A percentile compares a stretch with the other conserved stretches of the same genome.
phyloP scores from a whole-genome alignment of 2,888 invertebrate species.

The Ctenicera cuprea region DNA sequence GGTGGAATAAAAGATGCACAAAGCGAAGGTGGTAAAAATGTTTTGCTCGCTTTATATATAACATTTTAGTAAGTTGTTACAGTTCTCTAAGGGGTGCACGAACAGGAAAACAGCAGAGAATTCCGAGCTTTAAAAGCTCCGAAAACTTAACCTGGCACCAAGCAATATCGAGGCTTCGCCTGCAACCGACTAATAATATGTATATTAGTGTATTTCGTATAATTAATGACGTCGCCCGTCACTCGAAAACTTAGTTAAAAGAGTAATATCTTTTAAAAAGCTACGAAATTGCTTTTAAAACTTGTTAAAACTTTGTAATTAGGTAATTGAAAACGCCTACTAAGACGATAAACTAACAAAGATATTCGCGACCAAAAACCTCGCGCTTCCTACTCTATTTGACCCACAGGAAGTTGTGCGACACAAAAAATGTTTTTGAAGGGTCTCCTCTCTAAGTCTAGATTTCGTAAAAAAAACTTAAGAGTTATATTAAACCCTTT shows the following conservation, averaged over 20 bases:
- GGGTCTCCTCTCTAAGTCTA: not conserved
- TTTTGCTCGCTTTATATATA: slow-evolving; percentile 18
- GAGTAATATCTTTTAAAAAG: slow-evolving; percentile 70
- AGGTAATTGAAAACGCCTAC: slow-evolving; percentile 70
- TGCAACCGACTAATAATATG: slow-evolving; percentile 50
- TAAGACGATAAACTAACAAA: slow-evolving; percentile 56
- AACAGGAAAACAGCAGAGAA: not conserved
- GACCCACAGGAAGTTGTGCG: slow-evolving; percentile 15
- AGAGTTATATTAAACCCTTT: slow-evolving; percentile 44
- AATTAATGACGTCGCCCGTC: slow-evolving; percentile 53
- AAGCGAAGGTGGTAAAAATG: slow-evolving; percentile 25
- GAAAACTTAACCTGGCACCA: slow-evolving; percentile 26
- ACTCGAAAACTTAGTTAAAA: slow-evolving; percentile 63
- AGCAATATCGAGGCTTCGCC: slow-evolving; percentile 25
- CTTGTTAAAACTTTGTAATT: slow-evolving; percentile 71
- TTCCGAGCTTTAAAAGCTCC: slow-evolving; percentile 21
- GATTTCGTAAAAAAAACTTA: slow-evolving; percentile 22
- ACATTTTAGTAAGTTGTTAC: slow-evolving; percentile 27
- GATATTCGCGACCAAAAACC: slow-evolving; percentile 32
- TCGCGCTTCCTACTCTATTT: slow-evolving; percentile 19
- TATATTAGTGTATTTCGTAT: slow-evolving; percentile 52
- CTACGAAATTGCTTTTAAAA: slow-evolving; percentile 70
- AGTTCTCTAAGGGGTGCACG: slow-evolving; percentile 1
- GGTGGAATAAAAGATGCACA: slow-evolving; percentile 27
- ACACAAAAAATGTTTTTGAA: slow-evolving; percentile 22